Conservation (phyloP, 2,797 vertebrate genomes). For the Ambastaia sidthimunki region DNA sequence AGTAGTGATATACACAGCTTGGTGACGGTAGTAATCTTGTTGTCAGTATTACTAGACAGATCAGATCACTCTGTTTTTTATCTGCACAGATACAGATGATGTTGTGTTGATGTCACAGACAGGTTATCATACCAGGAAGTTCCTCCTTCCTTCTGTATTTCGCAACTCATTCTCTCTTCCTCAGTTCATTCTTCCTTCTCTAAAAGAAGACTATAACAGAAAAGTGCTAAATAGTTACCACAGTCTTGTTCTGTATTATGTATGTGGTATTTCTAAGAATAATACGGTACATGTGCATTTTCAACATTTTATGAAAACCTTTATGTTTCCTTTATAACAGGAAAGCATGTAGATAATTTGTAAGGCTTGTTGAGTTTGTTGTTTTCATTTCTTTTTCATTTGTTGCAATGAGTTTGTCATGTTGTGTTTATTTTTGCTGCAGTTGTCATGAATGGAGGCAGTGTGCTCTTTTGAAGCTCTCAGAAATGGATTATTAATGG, state of each 20-base stretch:
- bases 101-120: conserved; percentile 25
- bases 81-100: conserved; percentile 51
- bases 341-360: too few relatives aligned
- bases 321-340: too few relatives aligned
- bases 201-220: not conserved
- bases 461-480: too few relatives aligned
- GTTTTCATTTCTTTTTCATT: too few relatives aligned
- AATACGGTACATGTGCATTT: too few relatives aligned
- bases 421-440: not conserved
- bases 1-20: not conserved
- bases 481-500: too few relatives aligned
- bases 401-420: too few relatives aligned
- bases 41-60: not conserved
- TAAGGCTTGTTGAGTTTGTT: too few relatives aligned
- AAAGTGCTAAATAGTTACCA: not conserved
- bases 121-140: conserved; percentile 23
- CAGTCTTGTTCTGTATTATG: too few relatives aligned
- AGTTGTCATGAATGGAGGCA: too few relatives aligned
- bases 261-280: not conserved
- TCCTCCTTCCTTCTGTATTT: not conserved
- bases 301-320: too few relatives aligned
- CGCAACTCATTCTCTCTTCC: not conserved
- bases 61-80: conserved; percentile 19
- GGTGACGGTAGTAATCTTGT: not conserved
- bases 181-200: conserved; percentile 12